Conservation (phyloP, 2,888 invertebrate genomes). For the Autographa gamma region DNA sequence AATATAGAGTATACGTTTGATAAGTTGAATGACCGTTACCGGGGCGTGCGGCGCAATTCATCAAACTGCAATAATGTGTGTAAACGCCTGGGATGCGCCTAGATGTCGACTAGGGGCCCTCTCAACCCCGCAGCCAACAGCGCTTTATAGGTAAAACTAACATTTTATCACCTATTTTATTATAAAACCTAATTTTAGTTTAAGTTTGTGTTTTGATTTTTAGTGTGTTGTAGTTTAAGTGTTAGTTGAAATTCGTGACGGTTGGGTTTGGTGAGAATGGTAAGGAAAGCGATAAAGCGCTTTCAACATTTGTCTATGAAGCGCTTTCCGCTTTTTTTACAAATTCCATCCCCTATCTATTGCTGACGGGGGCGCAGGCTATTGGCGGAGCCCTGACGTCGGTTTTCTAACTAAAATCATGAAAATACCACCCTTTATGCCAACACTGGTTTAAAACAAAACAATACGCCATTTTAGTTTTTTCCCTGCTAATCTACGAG, state of each 20-base stretch:
- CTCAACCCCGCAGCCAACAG: slow-evolving; percentile 64
- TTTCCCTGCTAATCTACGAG: slow-evolving; percentile 81
- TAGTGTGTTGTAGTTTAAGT: background rate
- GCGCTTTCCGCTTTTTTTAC: slow-evolving; percentile 75
- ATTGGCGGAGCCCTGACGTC: slow-evolving; percentile 76
- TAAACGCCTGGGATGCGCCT: slow-evolving; percentile 77
- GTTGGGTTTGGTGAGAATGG: background rate
- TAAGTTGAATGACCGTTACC: slow-evolving; percentile 79
- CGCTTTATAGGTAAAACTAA: slow-evolving; percentile 68
- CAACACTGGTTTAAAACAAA: slow-evolving; percentile 78
- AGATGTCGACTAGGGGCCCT: slow-evolving; percentile 76
- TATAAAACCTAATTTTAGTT: background rate
- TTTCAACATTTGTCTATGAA: slow-evolving; percentile 72
- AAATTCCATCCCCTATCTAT: slow-evolving; percentile 82
- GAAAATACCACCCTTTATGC: slow-evolving; percentile 81
- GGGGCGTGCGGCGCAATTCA: slow-evolving; percentile 76
- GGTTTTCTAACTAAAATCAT: slow-evolving; percentile 79
- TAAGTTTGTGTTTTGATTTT: background rate
- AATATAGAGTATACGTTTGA: slow-evolving; percentile 41
- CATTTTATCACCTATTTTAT: background rate
- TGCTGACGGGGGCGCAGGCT: slow-evolving; percentile 68
- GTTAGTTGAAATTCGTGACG: background rate
- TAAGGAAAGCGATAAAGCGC: slow-evolving; percentile 31
- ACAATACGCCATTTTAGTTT: slow-evolving; percentile 83
- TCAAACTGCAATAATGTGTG: slow-evolving; percentile 84